phyloP scores from a whole-genome alignment of 2,113 vertebrate species.

The Thymallus thymallus region DNA sequence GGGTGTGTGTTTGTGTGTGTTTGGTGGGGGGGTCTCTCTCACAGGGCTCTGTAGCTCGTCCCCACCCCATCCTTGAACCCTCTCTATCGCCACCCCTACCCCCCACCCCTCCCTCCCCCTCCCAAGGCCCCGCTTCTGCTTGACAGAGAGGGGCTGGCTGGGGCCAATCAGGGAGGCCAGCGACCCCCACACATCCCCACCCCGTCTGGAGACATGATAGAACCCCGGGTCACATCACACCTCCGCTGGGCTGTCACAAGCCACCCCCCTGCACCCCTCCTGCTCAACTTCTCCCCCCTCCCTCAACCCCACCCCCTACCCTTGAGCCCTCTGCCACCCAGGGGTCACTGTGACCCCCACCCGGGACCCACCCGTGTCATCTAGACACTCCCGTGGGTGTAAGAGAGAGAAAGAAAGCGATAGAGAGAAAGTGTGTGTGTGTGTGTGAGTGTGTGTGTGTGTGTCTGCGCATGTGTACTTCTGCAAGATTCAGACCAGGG shows the following conservation, averaged over 20 bases:
- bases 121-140: conserved; percentile 42
- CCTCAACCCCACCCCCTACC: not conserved
- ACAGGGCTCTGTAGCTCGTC: conserved; percentile 34
- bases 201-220: conserved; percentile 38
- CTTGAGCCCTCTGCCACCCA: conserved; percentile 25
- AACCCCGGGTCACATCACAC: conserved; percentile 46
- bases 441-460: too few species aligned
- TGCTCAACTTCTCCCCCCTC: too few species aligned
- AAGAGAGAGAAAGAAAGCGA: too few species aligned
- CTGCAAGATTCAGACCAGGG: too few species aligned
- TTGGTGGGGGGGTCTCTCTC: conserved; percentile 52
- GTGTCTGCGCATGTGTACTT: too few species aligned
- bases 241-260: conserved; percentile 35
- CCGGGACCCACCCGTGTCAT: conserved; percentile 11
- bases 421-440: not conserved
- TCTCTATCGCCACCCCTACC: not conserved
- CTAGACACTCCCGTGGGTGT: conserved; percentile 18
- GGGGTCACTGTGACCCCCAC: conserved; percentile 37
- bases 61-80: conserved; percentile 31
- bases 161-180: conserved; percentile 16
- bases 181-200: conserved; percentile 23
- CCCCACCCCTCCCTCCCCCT: conserved; percentile 24
- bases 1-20: conserved; percentile 36
- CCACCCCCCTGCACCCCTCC: conserved; percentile 22
- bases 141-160: conserved; percentile 30